Evolutionary conservation across 2,888 invertebrate species (phyloP), one percentile per base, ranked within the genome.

Genomic region (Catocala sponsa): DNA sequence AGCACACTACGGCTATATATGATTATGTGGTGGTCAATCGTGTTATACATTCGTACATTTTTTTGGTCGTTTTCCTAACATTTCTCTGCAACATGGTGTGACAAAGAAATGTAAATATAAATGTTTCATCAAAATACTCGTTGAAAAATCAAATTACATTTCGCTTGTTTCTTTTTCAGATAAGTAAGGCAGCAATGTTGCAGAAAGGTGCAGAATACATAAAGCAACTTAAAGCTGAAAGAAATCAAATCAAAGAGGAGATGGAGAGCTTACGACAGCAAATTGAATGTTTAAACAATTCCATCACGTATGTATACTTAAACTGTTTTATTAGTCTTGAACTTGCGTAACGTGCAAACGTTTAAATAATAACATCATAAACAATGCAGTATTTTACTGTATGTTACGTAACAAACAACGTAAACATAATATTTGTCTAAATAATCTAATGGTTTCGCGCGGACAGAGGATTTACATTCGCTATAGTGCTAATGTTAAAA

Each of bases 161-260:
- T 25, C 25, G 25, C 25, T 15, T 25, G 25, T 25, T 25, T 25
- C 25, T 25, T 63, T 79, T 90, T 48, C 84, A 97, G 96, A 95
- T 98, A 76, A 98, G 98, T 92, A 99, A 99, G 94, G 99, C 99
- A 47, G 98, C 98, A 13, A 98, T 99, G 98, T 94, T 99, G 58
- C 98, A 99, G 87, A 99, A 99, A 88, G 98, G 99, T 63, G 99
- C 99, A 6, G 99, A 99, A 79, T 98, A 99, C 86, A 99, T 99
- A 70, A 97, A 97, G 81, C 98, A 98, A 85, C 91, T 99, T 78
- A 97, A 98, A 79, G 94, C 96, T 33, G 99, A 99, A 87, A 95
- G 99, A 65, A 96, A 96, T 82, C 96, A 97, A 82, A 96, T 98
- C 68, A 97, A 98, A 84, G 98, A 98, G 68, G 98, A 99, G 90